phyloP scores from a whole-genome alignment of 2,888 invertebrate species.

The Lordiphosa andalusiaca region DNA sequence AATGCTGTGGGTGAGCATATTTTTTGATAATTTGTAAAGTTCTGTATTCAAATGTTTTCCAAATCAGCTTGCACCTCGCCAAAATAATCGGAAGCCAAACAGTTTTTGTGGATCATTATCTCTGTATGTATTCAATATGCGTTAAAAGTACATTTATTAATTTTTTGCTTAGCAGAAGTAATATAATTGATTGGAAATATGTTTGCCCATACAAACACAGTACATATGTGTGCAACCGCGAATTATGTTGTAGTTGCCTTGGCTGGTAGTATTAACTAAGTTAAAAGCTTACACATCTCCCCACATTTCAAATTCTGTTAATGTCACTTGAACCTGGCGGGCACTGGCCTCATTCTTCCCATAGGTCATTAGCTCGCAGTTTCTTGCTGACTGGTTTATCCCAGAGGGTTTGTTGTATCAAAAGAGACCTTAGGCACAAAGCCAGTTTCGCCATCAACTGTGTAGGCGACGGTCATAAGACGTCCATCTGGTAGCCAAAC shows the following conservation, averaged over 20 bases:
- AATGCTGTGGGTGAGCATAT: too few species aligned
- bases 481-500: constrained; percentile 87
- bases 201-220: too few species aligned
- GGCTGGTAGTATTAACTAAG: constrained; percentile 9
- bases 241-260: constrained; percentile 6
- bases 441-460: constrained; percentile 86
- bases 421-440: constrained; percentile 87
- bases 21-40: too few species aligned
- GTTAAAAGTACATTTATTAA: too few species aligned
- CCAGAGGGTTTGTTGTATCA: constrained; percentile 83
- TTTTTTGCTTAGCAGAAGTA: too few species aligned
- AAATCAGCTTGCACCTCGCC: too few species aligned
- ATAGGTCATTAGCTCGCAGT: constrained; percentile 1
- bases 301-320: constrained; percentile 1
- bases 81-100: too few species aligned
- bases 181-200: too few species aligned
- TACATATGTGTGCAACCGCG: not conserved
- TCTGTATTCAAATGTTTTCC: too few species aligned
- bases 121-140: too few species aligned
- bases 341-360: constrained; percentile 5
- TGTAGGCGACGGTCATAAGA: constrained; percentile 87
- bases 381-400: constrained; percentile 34
- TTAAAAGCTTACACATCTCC: constrained; percentile 10
- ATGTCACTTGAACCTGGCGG: constrained; percentile 8
- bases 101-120: too few species aligned